A percentile compares a stretch with the other conserved stretches of the same genome.
These are phyloP conservation scores for Drosophila subsilvestris DNA, from an alignment of 2,888 invertebrate species.

Conservation along the genomic window DNA sequence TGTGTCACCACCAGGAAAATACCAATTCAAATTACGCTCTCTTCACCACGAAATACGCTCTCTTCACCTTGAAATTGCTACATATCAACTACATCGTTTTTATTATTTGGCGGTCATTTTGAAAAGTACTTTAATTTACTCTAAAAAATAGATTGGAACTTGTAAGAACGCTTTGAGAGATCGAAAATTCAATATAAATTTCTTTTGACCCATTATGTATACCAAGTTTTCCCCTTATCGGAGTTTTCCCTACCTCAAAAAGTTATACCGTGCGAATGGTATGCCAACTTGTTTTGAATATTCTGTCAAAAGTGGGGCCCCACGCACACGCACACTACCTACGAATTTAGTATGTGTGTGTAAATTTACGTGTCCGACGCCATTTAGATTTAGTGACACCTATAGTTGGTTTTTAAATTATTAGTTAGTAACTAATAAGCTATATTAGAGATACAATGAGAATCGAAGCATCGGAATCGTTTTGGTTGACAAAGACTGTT, in stretches of 20 bases:
- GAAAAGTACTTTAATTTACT: too few species aligned
- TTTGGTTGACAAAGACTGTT: slow-evolving; percentile 51
- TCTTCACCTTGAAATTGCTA: too few species aligned
- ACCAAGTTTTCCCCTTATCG: too few species aligned
- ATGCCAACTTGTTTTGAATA: background rate
- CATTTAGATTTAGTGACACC: slow-evolving; percentile 1
- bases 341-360: background rate
- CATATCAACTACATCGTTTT: too few species aligned
- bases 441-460: slow-evolving; percentile 37
- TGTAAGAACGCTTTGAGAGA: too few species aligned
- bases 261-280: background rate
- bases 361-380: slow-evolving; percentile 2
- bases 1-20: too few species aligned
- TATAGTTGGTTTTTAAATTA: slow-evolving; percentile 1
- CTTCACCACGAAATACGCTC: too few species aligned
- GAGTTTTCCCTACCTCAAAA: background rate
- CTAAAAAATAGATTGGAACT: too few species aligned
- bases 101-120: too few species aligned
- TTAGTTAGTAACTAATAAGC: background rate
- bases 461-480: slow-evolving; percentile 44
- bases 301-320: background rate
- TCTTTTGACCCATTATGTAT: too few species aligned
- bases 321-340: background rate
- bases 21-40: too few species aligned
- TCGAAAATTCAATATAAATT: too few species aligned